phyloP scores from a whole-genome alignment of 1,140 invertebrate genomes.

The Brachionus paranguensis region DNA sequence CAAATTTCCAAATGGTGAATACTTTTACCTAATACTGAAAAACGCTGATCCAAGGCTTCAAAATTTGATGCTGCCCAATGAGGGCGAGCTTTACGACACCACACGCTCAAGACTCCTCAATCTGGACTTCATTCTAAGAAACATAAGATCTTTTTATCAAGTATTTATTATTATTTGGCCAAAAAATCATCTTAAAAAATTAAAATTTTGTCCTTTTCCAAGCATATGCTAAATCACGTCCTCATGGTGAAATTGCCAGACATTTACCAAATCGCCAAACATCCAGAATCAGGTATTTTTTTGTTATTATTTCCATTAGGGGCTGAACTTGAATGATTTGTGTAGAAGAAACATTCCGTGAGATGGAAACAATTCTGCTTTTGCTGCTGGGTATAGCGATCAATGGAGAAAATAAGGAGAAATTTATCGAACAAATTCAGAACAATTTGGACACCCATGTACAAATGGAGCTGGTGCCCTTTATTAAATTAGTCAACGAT shows the following conservation, averaged over 20 bases:
- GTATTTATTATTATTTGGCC: neutral
- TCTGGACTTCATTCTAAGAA: conserved; percentile 36
- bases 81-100: neutral
- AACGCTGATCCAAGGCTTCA: conserved; percentile 7
- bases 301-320: neutral
- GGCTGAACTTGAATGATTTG: neutral
- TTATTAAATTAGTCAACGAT: conserved; percentile 18
- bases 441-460: neutral
- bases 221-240: neutral
- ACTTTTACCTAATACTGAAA: conserved; percentile 17
- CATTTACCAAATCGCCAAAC: conserved; percentile 25
- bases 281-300: conserved; percentile 21
- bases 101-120: conserved; percentile 1
- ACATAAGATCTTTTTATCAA: conserved; percentile 36
- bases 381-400: conserved; percentile 19
- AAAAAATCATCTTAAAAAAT: neutral
- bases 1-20: conserved; percentile 8
- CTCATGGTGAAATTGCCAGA: neutral
- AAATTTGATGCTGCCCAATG: conserved; percentile 3
- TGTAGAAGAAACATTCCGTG: neutral
- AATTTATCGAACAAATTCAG: conserved; percentile 38
- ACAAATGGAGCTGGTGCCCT: neutral
- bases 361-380: conserved; percentile 21
- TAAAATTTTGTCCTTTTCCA: neutral
- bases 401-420: conserved; percentile 28